These are phyloP conservation scores for Aselliscus stoliczkanus DNA, from an alignment of 2,797 vertebrate species.

Conservation along the genomic window DNA sequence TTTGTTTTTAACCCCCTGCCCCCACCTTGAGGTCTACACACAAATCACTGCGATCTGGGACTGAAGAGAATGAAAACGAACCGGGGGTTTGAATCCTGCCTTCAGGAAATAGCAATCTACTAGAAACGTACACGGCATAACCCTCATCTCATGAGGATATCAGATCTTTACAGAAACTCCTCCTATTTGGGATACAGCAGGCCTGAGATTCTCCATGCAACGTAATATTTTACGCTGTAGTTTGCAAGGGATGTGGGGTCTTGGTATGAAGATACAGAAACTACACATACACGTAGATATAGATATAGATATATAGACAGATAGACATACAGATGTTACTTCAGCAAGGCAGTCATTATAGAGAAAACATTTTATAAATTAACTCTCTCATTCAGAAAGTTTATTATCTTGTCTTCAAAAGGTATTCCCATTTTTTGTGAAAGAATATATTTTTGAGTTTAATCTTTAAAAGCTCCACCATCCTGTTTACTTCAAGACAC, in stretches of 20 bases:
- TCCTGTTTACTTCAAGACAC: background rate
- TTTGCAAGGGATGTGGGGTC: background rate
- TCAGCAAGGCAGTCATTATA: background rate
- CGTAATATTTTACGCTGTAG: background rate
- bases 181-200: background rate
- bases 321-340: background rate
- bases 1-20: background rate
- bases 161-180: background rate
- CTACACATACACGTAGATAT: background rate
- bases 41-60: background rate
- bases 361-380: background rate
- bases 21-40: background rate
- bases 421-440: background rate
- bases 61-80: background rate
- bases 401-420: background rate
- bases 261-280: background rate
- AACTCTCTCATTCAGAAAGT: background rate
- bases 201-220: background rate
- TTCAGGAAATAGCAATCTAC: background rate
- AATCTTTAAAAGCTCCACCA: background rate
- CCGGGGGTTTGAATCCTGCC: background rate
- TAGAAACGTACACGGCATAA: background rate
- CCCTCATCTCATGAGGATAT: background rate
- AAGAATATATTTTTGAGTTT: conserved; percentile 12
- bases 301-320: too few species aligned